Conservation (phyloP, 2,888 invertebrate species). For the Oligia fasciuncula region DNA sequence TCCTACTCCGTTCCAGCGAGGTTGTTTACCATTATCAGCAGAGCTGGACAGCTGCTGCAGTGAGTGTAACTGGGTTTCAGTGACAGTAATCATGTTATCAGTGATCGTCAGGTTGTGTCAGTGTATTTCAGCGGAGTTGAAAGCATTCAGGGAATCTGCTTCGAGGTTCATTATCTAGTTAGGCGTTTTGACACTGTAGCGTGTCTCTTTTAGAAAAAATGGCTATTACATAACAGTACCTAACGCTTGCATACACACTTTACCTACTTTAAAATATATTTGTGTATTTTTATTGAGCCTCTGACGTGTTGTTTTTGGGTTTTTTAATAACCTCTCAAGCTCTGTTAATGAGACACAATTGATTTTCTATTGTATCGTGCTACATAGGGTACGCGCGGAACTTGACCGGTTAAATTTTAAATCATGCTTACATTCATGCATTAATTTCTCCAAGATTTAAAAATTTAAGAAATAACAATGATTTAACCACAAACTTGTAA, state of each 20-base stretch:
- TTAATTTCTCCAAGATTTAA: not conserved
- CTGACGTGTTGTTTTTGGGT: not conserved
- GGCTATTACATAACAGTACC: not conserved
- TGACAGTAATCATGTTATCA: not conserved
- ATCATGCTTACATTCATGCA: too few relatives aligned
- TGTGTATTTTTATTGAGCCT: not conserved
- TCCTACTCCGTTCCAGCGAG: not conserved
- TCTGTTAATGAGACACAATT: too few relatives aligned
- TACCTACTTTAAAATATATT: too few relatives aligned
- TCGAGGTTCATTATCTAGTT: not conserved
- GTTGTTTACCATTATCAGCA: slow-evolving; percentile 1
- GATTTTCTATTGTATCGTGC: too few relatives aligned
- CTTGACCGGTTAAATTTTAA: not conserved
- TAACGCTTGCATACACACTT: not conserved
- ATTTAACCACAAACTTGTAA: not conserved
- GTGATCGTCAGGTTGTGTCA: not conserved
- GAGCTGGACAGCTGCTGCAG: not conserved
- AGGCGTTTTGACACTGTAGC: not conserved
- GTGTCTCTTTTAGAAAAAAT: not conserved
- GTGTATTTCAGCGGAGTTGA: not conserved
- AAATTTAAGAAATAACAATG: not conserved
- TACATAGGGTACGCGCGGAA: too few relatives aligned
- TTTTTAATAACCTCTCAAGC: too few relatives aligned
- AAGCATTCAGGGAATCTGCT: not conserved
- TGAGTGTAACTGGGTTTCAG: not conserved